Conservation (phyloP, 2,113 vertebrate genomes). For the Calidris pugnax region DNA sequence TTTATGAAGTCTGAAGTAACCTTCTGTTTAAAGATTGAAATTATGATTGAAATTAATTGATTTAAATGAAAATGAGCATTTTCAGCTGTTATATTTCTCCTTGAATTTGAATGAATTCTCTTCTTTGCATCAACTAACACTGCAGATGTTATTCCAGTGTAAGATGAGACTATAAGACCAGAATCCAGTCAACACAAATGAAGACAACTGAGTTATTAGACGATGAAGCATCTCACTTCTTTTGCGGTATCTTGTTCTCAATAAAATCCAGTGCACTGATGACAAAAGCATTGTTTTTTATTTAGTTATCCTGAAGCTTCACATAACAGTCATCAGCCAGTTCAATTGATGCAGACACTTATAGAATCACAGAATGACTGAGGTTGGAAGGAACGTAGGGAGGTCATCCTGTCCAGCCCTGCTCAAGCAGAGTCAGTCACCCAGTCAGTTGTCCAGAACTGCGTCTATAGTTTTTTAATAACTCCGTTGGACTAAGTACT, state of each 20-base stretch:
- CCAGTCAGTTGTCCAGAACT: not conserved
- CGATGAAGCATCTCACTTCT: not conserved
- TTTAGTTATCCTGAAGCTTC: not conserved
- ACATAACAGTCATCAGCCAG: not conserved
- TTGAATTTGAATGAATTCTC: not conserved
- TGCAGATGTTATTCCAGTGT: not conserved
- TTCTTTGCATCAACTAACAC: not conserved
- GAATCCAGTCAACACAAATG: not conserved
- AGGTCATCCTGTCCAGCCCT: not conserved
- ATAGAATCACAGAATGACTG: not conserved
- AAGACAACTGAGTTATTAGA: not conserved
- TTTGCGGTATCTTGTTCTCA: not conserved
- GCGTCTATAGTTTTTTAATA: rapidly evolving
- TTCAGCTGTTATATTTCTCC: not conserved
- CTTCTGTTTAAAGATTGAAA: not conserved
- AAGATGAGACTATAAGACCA: not conserved
- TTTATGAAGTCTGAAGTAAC: not conserved
- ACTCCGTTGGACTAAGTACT: not conserved
- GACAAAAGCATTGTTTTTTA: not conserved
- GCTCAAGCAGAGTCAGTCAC: not conserved
- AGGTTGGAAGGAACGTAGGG: not conserved
- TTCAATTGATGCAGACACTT: not conserved
- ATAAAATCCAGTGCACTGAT: not conserved
- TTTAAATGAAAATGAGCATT: not conserved
- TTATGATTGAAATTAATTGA: not conserved